Base-by-base conservation (phyloP, 2,113 vertebrate genomes). In the Regulus satrapa region DNA sequence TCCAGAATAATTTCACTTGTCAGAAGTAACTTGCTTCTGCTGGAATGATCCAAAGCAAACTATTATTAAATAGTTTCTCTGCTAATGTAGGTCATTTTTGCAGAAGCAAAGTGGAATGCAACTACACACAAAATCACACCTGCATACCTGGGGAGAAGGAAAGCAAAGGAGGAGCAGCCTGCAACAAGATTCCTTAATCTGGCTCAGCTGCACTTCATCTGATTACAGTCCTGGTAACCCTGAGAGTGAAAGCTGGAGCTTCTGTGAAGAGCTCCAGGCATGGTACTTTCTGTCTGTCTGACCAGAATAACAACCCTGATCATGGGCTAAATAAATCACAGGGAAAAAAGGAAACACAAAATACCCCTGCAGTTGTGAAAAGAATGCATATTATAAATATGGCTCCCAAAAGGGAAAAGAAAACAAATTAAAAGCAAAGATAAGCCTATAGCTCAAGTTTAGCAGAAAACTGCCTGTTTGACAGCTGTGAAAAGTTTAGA, bases 371-470 rank as follows among this genome's bases (percentile, higher is more conserved):
- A 86, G 76, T 78, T 86, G 55, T 78, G 72, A 92, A 79, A 95
- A 90, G 56, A 81, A 91, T 45, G 52, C 8, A 14, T 71, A 56
- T 67, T 41, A 87, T 45, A 91, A 68, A 92, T 75, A 89, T 9
- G 13, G 16, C 23, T 94, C 19, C 28, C 36, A 87, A 95, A 93
- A 63, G 19, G 56, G 49, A 41, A 91, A 90, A 79, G n/a, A 95
- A 96, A 89, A 89, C 48, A 94, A 95, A 92, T 75, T 40, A 84
- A 91, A 88, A 43, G 48, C 49, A 52, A 85, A 93, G 85, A 85
- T 48, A 89, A 89, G 69, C 61, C 81, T 45, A 40, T 56, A 87
- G 84, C 23, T 92, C 61, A 84, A 63, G 18, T 77, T 92, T 59
- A 92, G 80, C 36, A 87, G 26, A 92, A 79, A 92, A 55, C 10